Evolutionary conservation across 2,113 vertebrate genomes (phyloP), one percentile per base, ranked within the genome.

Genomic region (Gambusia holbrooki): DNA sequence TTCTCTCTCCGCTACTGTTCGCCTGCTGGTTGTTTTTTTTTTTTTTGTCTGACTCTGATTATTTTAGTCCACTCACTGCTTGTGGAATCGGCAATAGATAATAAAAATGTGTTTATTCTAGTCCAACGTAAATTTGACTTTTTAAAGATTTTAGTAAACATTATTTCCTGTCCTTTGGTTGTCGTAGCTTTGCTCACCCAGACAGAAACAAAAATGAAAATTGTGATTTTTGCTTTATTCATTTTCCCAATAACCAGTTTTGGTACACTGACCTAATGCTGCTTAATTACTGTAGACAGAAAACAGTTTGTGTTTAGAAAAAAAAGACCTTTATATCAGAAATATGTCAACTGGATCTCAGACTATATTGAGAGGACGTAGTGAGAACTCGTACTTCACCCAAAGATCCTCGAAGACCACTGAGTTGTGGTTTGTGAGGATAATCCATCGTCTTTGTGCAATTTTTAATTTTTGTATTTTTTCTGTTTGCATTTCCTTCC

Each of bases 1-100:
- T 86, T 87, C 61, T 72, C 71, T 80, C 22, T 74, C 69, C 54
- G 5, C 51, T 2, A 80, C 74, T 76, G 48, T 77, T 76, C 75
- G 76, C 76, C 75, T 74, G 79, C 58, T 62, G 66, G 35, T 32
- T 32, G 8, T 35, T 35, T 35, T 35, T 35, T 35, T 35, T 14
- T 51, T 72, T 61, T 15, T 29, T n/a, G 28, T 77, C 62, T 73
- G 62, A 61, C 40, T 51, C 74, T 58, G 65, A 77, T 51, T 80
- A 58, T 60, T 75, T 73, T 40, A 65, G 30, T 12, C 51, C 33
- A 60, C 75, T 28, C 58, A 32, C 69, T 67, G 13, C 14, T 51
- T 35, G 29, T 54, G 66, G 25, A 71, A 74, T 62, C 33, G 45
- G 29, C 4, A 0, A 15, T 15, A 42, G 12, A 42, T 42, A 15